phyloP scores from a whole-genome alignment of 2,888 invertebrate species.

The Buathra laborator region DNA sequence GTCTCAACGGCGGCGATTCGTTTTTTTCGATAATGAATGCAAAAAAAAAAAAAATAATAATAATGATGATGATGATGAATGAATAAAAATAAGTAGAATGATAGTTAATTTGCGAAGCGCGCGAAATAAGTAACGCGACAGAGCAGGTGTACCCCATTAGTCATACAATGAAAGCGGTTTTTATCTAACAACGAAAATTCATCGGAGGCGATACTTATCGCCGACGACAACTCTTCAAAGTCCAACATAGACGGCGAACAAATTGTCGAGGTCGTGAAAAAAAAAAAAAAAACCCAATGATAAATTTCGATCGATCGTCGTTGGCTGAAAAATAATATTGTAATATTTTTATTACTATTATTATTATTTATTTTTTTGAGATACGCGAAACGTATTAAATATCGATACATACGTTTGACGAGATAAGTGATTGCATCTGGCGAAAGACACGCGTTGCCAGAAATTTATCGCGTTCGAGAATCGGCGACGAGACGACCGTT shows the following conservation, averaged over 20 bases:
- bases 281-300: neutral
- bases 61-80: neutral
- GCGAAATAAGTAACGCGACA: neutral
- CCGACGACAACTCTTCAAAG: neutral
- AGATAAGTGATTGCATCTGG: neutral
- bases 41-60: neutral
- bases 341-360: no score
- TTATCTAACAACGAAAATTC: slow-evolving; percentile 2
- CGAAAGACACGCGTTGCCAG: neutral
- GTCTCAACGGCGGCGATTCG: neutral
- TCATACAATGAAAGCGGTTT: neutral
- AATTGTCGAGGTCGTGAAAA: neutral
- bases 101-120: neutral
- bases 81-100: neutral
- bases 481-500: slow-evolving; percentile 55
- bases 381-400: neutral
- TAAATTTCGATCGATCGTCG: no score
- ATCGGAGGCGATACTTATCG: neutral
- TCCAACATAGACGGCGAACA: neutral
- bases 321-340: no score
- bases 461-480: slow-evolving; percentile 45
- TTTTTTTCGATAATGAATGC: neutral
- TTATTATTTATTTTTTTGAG: no score
- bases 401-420: neutral
- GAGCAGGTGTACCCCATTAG: slow-evolving; percentile 4